These are phyloP conservation scores for Zygaena filipendulae DNA, from an alignment of 2,888 invertebrate species.

Conservation along the genomic window DNA sequence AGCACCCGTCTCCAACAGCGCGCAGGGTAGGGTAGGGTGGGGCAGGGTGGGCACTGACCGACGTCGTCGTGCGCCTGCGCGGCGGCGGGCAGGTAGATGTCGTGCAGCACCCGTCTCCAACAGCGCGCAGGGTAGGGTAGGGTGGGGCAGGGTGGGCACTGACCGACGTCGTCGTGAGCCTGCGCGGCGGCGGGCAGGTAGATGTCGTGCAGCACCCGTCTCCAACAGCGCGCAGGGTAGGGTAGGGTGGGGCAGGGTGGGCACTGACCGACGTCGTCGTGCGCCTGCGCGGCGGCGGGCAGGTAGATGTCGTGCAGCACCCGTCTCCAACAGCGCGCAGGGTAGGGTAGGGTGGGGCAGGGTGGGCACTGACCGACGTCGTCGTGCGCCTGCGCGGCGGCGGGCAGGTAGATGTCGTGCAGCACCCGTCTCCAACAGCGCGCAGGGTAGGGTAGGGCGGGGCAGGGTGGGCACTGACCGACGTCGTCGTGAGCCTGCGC, in stretches of 20 bases:
- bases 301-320: slow-evolving; percentile 94
- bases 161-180: slow-evolving; percentile 50
- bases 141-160: slow-evolving; percentile 74
- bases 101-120: slow-evolving; percentile 94
- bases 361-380: slow-evolving; percentile 42
- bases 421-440: slow-evolving; percentile 95
- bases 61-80: slow-evolving; percentile 70
- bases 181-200: slow-evolving; percentile 94
- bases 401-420: slow-evolving; percentile 93
- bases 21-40: slow-evolving; percentile 78
- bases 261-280: slow-evolving; percentile 38
- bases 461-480: slow-evolving; percentile 62
- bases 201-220: slow-evolving; percentile 91
- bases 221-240: slow-evolving; percentile 86
- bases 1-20: slow-evolving; percentile 95
- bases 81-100: slow-evolving; percentile 94
- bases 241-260: slow-evolving; percentile 78
- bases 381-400: slow-evolving; percentile 77
- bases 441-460: slow-evolving; percentile 78
- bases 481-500: slow-evolving; percentile 70
- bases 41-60: slow-evolving; percentile 62
- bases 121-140: slow-evolving; percentile 77
- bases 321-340: slow-evolving; percentile 86
- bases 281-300: slow-evolving; percentile 86
- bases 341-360: slow-evolving; percentile 79